Percentiles rank a stretch among this genome's conserved stretches.
Conservation (phyloP, 2,888 invertebrate species). For the Hypomecis atomaria region DNA sequence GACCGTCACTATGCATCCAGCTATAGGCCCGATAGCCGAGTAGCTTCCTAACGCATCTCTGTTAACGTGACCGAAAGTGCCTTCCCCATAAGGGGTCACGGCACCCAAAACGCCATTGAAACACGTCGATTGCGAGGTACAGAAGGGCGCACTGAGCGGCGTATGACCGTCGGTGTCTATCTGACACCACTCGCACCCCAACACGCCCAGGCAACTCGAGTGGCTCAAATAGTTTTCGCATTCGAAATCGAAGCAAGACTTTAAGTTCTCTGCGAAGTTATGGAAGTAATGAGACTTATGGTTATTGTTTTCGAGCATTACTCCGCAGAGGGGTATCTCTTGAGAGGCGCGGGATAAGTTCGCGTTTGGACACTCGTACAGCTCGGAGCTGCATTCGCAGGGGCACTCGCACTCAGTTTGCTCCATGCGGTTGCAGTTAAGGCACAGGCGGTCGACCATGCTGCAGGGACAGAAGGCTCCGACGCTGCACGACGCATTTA, state of each 20-base stretch:
- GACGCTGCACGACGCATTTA: constrained; percentile 94
- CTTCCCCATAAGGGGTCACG: constrained; percentile 92
- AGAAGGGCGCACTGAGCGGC: constrained; percentile 88
- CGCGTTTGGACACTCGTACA: constrained; percentile 68
- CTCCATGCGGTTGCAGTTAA: constrained; percentile 97
- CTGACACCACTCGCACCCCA: constrained; percentile 97
- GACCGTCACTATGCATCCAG: constrained; percentile 93
- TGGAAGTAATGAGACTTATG: constrained; percentile 80
- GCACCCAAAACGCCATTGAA: constrained; percentile 95
- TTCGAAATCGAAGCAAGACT: constrained; percentile 87
- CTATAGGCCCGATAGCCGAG: constrained; percentile 93
- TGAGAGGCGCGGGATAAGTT: constrained; percentile 63
- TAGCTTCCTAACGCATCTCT: constrained; percentile 82
- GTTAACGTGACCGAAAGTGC: constrained; percentile 81
- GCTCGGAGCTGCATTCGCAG: constrained; percentile 91
- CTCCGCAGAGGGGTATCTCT: constrained; percentile 74
- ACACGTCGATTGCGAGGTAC: constrained; percentile 91
- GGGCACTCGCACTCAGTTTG: constrained; percentile 98
- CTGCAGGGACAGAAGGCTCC: constrained; percentile 97
- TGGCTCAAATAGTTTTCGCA: constrained; percentile 88
- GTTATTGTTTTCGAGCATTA: constrained; percentile 77
- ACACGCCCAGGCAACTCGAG: constrained; percentile 88
- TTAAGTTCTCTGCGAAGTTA: constrained; percentile 82
- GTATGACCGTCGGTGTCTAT: constrained; percentile 90
- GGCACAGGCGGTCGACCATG: constrained; percentile 93